These are phyloP conservation scores for Rhynchonycteris naso DNA, from an alignment of 2,797 vertebrate genomes.

Conservation along the genomic window DNA sequence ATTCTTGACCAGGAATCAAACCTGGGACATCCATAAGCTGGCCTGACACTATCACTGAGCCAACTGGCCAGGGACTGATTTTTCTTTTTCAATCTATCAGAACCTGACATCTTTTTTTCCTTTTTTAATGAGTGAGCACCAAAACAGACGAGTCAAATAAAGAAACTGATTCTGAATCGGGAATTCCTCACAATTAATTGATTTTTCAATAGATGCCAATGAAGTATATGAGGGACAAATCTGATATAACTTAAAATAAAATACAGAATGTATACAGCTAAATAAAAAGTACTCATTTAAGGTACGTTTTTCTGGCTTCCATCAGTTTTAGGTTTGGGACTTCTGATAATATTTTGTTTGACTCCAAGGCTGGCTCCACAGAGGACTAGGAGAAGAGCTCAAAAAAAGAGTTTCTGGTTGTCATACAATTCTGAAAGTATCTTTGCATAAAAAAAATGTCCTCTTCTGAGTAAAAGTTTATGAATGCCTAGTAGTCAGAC, in stretches of 20 bases:
- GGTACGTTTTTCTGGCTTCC: neutral
- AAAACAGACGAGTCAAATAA: conserved; percentile 11
- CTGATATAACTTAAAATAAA: neutral
- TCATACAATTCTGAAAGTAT: neutral
- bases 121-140: neutral
- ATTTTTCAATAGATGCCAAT: neutral
- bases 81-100: neutral
- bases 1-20: no score
- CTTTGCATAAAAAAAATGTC: neutral
- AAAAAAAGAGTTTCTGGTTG: neutral
- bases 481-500: neutral
- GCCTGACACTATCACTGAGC: no score
- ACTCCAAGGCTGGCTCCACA: neutral
- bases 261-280: neutral
- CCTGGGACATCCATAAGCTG: no score
- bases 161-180: conserved; percentile 19
- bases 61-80: neutral
- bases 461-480: conserved; percentile 2
- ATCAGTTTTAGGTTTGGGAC: neutral
- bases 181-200: neutral
- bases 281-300: neutral
- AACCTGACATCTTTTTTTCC: neutral
- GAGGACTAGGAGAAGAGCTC: neutral
- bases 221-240: neutral
- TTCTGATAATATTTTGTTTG: neutral